Evolutionary conservation across 1,140 invertebrate species (phyloP).

Genomic region (Scaptomyza pallida): DNA sequence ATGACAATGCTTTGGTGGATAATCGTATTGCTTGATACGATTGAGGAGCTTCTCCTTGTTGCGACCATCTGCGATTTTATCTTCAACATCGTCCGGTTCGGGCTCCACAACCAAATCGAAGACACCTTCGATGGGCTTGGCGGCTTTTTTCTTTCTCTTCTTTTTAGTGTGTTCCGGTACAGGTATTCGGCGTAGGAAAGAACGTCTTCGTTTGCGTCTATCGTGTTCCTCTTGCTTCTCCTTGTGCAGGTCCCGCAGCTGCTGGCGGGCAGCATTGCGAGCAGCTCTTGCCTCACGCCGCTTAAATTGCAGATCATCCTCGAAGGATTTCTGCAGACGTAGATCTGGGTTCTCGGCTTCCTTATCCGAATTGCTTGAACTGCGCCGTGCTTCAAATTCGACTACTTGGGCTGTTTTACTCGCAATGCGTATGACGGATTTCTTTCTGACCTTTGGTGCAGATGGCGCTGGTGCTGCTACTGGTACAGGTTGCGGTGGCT

Average conservation of each 20-base stretch:
- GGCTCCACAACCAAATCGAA: conserved; percentile 56
- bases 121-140: neutral
- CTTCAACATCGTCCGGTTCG: conserved; percentile 55
- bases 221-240: conserved; percentile 19
- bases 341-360: no score
- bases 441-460: neutral
- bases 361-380: neutral
- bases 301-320: neutral
- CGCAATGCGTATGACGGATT: neutral
- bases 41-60: conserved; percentile 49
- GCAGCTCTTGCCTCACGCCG: conserved; percentile 16
- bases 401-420: neutral
- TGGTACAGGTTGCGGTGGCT: no score
- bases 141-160: conserved; percentile 34
- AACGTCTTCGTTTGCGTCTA: conserved; percentile 1
- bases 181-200: neutral
- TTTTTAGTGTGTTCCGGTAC: neutral
- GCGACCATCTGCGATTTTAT: conserved; percentile 48
- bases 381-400: neutral
- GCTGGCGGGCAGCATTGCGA: conserved; percentile 53
- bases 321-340: no score
- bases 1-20: conserved; percentile 59
- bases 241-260: conserved; percentile 38
- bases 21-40: conserved; percentile 36
- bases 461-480: neutral